Base-by-base conservation (phyloP, 2,113 vertebrate genomes). In the Nannobrachium achirus region DNA sequence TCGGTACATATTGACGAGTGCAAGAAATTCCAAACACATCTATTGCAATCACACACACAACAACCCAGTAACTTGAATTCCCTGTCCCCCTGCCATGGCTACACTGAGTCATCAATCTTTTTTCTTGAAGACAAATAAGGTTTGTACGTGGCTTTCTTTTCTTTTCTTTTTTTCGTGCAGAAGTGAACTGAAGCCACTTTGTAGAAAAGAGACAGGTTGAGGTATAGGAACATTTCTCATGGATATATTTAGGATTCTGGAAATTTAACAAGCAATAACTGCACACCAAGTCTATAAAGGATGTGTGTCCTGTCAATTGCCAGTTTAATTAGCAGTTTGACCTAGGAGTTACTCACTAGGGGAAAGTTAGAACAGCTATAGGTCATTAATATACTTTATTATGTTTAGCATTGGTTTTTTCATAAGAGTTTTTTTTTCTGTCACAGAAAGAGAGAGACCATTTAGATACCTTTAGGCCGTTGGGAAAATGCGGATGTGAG, bases 311-410 rank as follows among this genome's bases (percentile, higher is more conserved):
- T 73, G 48, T 3, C 62, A n/a, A n/a, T 56, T 59, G 42, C 39
- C 50, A 10, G 55, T 76, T 87, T 79, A 79, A 85, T 84, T 75
- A 14, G 48, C 57, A 74, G 71, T 77, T 58, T 67, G 56, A 75
- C 69, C 45, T 45, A 59, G 49, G 74, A 78, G 69, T 69, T 58
- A 53, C 25, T 79, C 50, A 66, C 71, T 0, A 5, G 42, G 55
- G 63, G 60, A 33, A 75, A 10, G 18, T 75, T 66, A 20, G 45
- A 78, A 66, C 65, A 49, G 56, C 66, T 44, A 25, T 46, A 9
- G 72, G 49, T 67, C 64, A 63, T 71, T 85, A 79, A 85, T 84
- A 70, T 20, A 44, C 52, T 75, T 71, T 77, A 77, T 76, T 13
- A 66, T 66, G 52, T 66, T 78, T 46, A 52, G 38, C 57, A 69